A percentile compares a stretch with the other conserved stretches of the same genome.
These are phyloP conservation scores for Elgaria multicarinata DNA, from an alignment of 2,113 vertebrate genomes.

Conservation along the genomic window DNA sequence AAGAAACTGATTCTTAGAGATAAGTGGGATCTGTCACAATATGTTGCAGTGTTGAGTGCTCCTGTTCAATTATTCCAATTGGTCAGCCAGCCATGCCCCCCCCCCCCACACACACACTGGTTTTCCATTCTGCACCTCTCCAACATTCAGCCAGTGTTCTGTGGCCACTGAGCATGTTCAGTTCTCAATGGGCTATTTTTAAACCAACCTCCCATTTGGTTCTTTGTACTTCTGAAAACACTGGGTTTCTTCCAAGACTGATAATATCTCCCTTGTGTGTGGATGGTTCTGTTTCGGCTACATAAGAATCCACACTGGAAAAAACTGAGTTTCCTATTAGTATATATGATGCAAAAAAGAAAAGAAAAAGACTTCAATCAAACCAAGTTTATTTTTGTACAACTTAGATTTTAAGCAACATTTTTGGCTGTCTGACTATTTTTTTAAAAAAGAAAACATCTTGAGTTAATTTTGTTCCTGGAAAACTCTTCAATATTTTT, in stretches of 20 bases:
- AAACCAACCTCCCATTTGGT: background rate
- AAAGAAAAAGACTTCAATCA: background rate
- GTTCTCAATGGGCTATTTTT: background rate
- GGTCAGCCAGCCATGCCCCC: background rate
- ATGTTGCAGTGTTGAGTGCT: background rate
- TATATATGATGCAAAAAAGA: background rate
- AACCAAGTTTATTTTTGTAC: background rate
- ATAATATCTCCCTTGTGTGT: background rate
- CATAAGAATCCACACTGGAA: background rate
- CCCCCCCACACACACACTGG: background rate
- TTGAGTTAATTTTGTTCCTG: background rate
- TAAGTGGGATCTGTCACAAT: too few relatives aligned
- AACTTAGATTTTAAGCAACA: background rate
- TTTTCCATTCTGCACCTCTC: background rate
- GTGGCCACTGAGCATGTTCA: background rate
- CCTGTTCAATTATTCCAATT: background rate
- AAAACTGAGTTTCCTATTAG: background rate
- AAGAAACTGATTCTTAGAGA: background rate
- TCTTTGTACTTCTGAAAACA: background rate
- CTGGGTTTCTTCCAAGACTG: background rate
- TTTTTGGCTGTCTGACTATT: background rate
- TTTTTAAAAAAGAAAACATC: conserved; percentile 17
- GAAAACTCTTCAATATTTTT: conserved; percentile 34
- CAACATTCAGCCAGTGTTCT: background rate
- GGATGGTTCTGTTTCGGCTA: background rate